Evolutionary conservation across 30 jellyfish, hydroid and myxozoan species (phyloP), one percentile per base, ranked within the genome.

Genomic region (Chrysaora quinquecirrha): DNA sequence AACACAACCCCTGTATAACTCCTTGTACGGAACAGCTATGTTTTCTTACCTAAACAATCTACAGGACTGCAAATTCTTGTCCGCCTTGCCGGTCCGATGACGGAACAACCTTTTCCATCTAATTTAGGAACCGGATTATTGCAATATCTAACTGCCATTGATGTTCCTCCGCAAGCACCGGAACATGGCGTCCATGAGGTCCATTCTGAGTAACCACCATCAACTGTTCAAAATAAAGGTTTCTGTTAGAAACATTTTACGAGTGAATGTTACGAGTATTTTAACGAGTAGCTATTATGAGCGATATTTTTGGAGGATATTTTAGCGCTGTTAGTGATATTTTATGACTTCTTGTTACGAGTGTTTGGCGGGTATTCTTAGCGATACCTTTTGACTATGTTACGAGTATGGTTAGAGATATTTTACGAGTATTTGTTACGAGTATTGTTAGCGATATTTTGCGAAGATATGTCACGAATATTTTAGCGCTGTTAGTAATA

Each of bases 141-240:
- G 27, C 96, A 86, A 28, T 86, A 75, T 25, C 89, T 31, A 6
- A 79, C 75, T 33, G 95, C 63, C 87, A 84, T 68, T 0, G 85
- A 73, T 16, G 85, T 73, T 43, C 95, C 95, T 56, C 95, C 95
- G 80, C 95, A 84, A 22, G 76, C 80, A 23, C 95, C 83, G 30
- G 67, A 34, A 25, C 95, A 84, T 23, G 87, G 22, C 27, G 95
- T 64, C 95, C 95, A 84, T 0, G 95, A 56, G n/a, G 95, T 71
- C 95, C 95, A 84, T 21, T 73, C 82, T 20, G 95, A 84, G 43
- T 72, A 84, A 0, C 95, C 95, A 30, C 95, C 95, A 43, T 84
- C 73, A 30, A 84, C 95, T 64, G 43, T 23, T 0, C 43, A 9
- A 14, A 30, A 78, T 11, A 0, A 20, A 25, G 16, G 16, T 6